Conservation (phyloP, 2,888 invertebrate species). For the Petrolisthes manimaculis region DNA sequence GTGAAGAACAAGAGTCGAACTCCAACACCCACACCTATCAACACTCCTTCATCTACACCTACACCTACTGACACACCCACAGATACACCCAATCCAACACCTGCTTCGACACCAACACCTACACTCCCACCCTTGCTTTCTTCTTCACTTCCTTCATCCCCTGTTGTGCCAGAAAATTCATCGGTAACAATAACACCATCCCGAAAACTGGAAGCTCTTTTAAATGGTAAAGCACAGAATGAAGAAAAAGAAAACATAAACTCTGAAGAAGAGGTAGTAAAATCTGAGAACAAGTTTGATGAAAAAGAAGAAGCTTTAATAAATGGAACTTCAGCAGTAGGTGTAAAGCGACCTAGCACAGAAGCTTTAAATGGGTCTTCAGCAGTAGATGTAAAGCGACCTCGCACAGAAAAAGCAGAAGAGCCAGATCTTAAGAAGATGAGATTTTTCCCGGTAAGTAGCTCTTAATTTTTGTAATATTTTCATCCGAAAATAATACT, state of each 20-base stretch:
- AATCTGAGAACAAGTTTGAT: neutral
- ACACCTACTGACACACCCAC: neutral
- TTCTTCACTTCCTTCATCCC: neutral
- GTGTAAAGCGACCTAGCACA: neutral
- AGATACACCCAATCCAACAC: slow-evolving; percentile 9
- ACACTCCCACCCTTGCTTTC: neutral
- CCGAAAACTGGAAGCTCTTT: neutral
- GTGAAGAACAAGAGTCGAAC: neutral
- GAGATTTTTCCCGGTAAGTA: slow-evolving; percentile 3
- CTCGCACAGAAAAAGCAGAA: too few relatives aligned
- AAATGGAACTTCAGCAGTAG: neutral
- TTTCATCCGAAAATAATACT: neutral
- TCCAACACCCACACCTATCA: slow-evolving; percentile 21
- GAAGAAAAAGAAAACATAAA: slow-evolving; percentile 5
- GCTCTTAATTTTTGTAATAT: neutral
- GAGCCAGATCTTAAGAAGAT: slow-evolving; percentile 53
- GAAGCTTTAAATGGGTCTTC: neutral
- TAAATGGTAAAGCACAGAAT: slow-evolving; percentile 14
- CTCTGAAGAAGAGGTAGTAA: neutral
- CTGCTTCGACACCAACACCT: slow-evolving; percentile 12
- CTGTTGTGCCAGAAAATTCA: slow-evolving; percentile 16
- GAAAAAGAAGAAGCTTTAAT: neutral
- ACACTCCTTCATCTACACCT: slow-evolving; percentile 17
- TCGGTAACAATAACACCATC: neutral
- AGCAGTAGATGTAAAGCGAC: neutral